Conservation (phyloP, 2,797 vertebrate genomes). For the Spheniscus humboldti region DNA sequence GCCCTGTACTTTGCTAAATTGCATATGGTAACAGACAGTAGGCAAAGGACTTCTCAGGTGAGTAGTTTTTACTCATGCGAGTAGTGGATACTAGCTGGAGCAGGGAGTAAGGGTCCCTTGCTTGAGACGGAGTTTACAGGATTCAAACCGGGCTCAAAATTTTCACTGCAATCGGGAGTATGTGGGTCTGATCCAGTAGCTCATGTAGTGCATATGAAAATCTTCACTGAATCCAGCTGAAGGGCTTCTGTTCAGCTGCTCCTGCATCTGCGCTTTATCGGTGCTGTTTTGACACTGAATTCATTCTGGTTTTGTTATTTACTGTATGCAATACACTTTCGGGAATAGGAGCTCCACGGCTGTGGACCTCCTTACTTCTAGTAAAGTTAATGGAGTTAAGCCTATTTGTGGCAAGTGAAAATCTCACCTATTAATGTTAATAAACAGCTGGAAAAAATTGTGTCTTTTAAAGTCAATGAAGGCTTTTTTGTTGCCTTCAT, state of each 20-base stretch:
- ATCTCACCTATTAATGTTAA: neutral
- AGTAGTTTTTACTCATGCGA: neutral
- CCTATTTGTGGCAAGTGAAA: neutral
- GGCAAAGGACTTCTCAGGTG: accelerated
- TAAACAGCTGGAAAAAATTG: neutral
- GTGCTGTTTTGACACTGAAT: neutral
- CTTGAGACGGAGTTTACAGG: neutral
- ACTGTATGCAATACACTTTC: neutral
- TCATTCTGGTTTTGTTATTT: neutral
- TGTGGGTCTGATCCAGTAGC: neutral
- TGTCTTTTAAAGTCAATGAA: neutral
- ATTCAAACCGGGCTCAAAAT: neutral
- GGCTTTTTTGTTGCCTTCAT: neutral
- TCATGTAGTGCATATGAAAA: accelerated
- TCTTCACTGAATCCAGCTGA: neutral
- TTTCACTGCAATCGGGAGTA: neutral
- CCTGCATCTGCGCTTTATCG: accelerated
- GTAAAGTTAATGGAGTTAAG: neutral
- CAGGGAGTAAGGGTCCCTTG: neutral
- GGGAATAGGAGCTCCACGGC: neutral
- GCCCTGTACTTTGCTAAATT: neutral
- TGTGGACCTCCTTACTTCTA: neutral
- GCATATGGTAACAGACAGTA: neutral
- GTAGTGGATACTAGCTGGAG: neutral
- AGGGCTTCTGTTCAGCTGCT: neutral